Conservation (phyloP, 2,888 invertebrate genomes). For the Trichopoda pennipes region DNA sequence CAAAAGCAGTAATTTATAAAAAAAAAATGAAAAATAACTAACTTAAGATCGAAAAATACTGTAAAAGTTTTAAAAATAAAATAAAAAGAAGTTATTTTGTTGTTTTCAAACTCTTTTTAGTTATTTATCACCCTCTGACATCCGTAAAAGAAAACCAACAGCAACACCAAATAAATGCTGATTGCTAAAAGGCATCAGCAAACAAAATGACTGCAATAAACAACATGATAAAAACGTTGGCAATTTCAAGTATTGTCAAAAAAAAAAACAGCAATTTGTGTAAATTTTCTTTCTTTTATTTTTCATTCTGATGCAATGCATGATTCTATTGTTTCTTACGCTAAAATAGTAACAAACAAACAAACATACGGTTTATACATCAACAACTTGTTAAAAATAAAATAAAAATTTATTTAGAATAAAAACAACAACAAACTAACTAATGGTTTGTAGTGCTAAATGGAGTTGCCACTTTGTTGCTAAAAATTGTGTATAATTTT, state of each 20-base stretch:
- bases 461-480: constrained; percentile 66
- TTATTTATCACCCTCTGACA: constrained; percentile 65
- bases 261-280: constrained; percentile 69
- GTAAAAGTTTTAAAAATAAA: constrained; percentile 7
- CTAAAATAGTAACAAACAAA: constrained; percentile 20
- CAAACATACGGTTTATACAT: constrained; percentile 49
- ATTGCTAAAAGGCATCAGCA: constrained; percentile 63
- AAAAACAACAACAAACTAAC: constrained; percentile 52
- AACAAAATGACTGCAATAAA: constrained; percentile 61
- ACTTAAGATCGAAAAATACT: constrained; percentile 2
- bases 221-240: constrained; percentile 66
- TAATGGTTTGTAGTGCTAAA: constrained; percentile 63
- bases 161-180: constrained; percentile 48
- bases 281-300: constrained; percentile 25
- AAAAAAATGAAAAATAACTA: constrained; percentile 7
- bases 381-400: constrained; percentile 48
- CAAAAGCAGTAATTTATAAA: neutral
- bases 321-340: constrained; percentile 49
- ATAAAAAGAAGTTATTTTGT: constrained; percentile 38
- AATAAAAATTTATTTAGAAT: constrained; percentile 25
- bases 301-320: constrained; percentile 28
- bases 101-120: constrained; percentile 53
- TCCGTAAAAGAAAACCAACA: constrained; percentile 46
- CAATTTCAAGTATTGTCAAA: constrained; percentile 70
- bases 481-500: constrained; percentile 44